Evolutionary conservation across 2,888 invertebrate species (phyloP), one percentile per base, ranked within the genome.

Genomic region (Ptychoptera albimana): DNA sequence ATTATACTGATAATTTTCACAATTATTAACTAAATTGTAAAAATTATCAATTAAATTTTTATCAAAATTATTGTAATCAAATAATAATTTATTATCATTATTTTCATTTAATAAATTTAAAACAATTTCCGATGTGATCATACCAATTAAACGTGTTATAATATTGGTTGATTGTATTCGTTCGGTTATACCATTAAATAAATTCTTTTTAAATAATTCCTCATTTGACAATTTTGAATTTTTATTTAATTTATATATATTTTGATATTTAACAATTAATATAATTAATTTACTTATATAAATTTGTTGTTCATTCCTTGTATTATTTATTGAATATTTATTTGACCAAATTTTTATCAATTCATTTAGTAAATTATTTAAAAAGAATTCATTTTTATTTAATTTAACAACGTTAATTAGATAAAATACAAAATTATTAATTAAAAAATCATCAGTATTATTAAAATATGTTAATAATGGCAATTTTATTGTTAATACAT

Each of bases 41-140:
- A 79, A 55, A 7, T 61, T 58, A n/a, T 64, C 59, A n/a, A 74
- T 59, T 42, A 77, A 63, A 9, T 67, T 65, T 0, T 63, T 58
- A 1, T 69, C 68, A 58, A 80, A 66, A 12, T 65, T 66, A 0
- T 69, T 60, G 54, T 80, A 84, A 36, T 82, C 77, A 54, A 87
- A 87, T 43, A 71, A 69, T 1, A 87, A 60, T 42, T 70, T 71
- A 7, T 69, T 64, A 9, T 55, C 63, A 2, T 55, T 60, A 50
- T 61, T 67, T 14, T 42, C 42, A 11, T 34, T 23, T 51, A 63
- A 63, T 47, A 58, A 68, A 52, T 74, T 73, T 5, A 77, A 60
- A 4, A 80, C 55, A 3, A 79, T 64, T 56, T 85, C 84, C 0
- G 78, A 74, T 0, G 78, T 74, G 23, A 78, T 73, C 83, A 86